Percentiles rank a stretch among this genome's conserved stretches.
phyloP scores from a whole-genome alignment of 2,797 vertebrate species.

The Paratrypauchen microcephalus region DNA sequence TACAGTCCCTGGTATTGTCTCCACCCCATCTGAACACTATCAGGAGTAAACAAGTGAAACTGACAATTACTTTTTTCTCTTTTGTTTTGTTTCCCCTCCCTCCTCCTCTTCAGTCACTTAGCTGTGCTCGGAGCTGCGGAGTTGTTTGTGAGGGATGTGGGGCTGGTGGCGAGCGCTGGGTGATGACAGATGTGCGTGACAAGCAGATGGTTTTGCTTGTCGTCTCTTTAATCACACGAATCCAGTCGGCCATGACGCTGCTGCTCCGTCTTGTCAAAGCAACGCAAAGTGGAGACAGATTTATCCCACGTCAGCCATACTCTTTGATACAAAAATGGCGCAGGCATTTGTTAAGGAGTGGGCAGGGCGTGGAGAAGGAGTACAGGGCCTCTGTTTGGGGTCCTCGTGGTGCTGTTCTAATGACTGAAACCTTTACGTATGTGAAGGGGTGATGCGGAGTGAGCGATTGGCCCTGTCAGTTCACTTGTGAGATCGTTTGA shows the following conservation, averaged over 20 bases:
- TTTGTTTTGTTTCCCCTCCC: conserved; percentile 24
- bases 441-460: conserved; percentile 17
- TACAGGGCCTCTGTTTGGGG: conserved; percentile 18
- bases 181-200: conserved; percentile 85
- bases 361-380: conserved; percentile 31
- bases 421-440: conserved; percentile 35
- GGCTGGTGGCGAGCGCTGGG: conserved; percentile 78
- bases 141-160: conserved; percentile 79
- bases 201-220: conserved; percentile 88
- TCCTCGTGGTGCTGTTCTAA: conserved; percentile 19
- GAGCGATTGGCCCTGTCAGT: conserved; percentile 22
- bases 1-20: not conserved
- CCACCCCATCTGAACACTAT: not conserved
- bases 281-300: conserved; percentile 83
- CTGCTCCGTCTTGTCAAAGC: conserved; percentile 82
- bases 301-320: conserved; percentile 65
- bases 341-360: conserved; percentile 36
- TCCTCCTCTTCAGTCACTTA: conserved; percentile 42
- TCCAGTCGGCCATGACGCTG: conserved; percentile 78
- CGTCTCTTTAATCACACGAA: conserved; percentile 86
- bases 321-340: conserved; percentile 55
- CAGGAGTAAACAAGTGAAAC: not conserved
- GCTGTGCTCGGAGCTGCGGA: conserved; percentile 37
- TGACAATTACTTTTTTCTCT: conserved; percentile 2
- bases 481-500: conserved; percentile 20